A percentile compares a stretch with the other conserved stretches of the same genome.
These are phyloP conservation scores for Noctuana brunneofusca DNA, from an alignment of 2,888 invertebrate genomes.

Conservation along the genomic window DNA sequence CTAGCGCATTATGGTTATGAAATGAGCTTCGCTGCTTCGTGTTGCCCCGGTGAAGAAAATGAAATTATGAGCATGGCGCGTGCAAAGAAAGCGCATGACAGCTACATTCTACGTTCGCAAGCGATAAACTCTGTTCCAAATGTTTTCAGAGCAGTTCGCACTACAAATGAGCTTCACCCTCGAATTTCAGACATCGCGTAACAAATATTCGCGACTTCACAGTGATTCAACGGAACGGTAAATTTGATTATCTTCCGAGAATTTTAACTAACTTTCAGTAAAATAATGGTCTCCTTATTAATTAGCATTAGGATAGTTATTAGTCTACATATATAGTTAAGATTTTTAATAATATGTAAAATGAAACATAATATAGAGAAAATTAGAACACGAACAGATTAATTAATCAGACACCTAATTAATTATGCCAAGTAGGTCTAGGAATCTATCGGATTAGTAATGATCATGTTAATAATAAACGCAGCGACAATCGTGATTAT, in stretches of 20 bases:
- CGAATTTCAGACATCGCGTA: conserved; percentile 23
- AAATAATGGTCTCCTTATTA: too few species aligned
- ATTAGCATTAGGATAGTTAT: too few species aligned
- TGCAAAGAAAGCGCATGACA: conserved; percentile 71
- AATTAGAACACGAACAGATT: too few species aligned
- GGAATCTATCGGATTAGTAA: conserved; percentile 20
- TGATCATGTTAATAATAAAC: conserved; percentile 16
- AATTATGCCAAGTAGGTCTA: neutral
- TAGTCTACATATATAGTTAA: too few species aligned
- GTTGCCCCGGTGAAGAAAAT: conserved; percentile 72
- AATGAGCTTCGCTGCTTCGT: conserved; percentile 74
- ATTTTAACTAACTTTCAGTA: too few species aligned
- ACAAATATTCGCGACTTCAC: conserved; percentile 27
- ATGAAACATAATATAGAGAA: too few species aligned
- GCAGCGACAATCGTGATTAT: conserved; percentile 8
- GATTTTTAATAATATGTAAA: too few species aligned
- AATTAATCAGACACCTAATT: neutral
- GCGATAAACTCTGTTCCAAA: conserved; percentile 29
- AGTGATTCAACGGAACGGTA: conserved; percentile 25
- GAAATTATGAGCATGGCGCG: conserved; percentile 72
- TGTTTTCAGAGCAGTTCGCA: conserved; percentile 28
- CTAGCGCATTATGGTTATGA: conserved; percentile 76
- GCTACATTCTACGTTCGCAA: conserved; percentile 37
- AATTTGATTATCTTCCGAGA: too few species aligned
- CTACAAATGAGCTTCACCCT: conserved; percentile 21